Percentiles rank a stretch among this genome's conserved stretches.
These are phyloP conservation scores for Xanthia icteritia DNA, from an alignment of 2,888 invertebrate genomes.

Conservation along the genomic window DNA sequence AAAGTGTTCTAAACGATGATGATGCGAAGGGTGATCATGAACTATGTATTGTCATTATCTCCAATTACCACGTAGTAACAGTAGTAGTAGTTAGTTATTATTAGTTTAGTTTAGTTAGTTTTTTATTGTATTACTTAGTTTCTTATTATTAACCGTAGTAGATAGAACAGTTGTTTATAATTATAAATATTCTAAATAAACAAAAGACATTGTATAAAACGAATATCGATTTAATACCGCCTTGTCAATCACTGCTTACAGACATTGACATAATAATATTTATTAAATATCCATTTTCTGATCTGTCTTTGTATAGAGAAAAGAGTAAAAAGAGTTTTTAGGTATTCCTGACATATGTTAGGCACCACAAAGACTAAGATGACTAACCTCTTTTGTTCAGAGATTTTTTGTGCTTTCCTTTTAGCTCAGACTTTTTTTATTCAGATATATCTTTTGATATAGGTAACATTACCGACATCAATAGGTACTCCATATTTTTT, in stretches of 20 bases:
- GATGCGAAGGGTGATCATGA: background rate
- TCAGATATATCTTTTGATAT: slow-evolving; percentile 9
- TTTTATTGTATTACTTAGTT: too few species aligned
- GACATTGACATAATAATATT: background rate
- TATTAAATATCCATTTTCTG: background rate
- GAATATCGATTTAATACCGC: background rate
- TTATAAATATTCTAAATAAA: background rate
- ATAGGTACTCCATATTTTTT: background rate
- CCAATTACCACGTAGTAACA: background rate
- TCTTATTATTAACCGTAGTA: too few species aligned
- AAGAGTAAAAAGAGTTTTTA: slow-evolving; percentile 3
- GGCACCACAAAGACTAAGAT: slow-evolving; percentile 12
- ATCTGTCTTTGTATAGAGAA: background rate
- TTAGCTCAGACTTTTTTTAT: slow-evolving; percentile 13
- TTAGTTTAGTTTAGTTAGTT: too few species aligned
- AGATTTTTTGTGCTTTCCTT: background rate
- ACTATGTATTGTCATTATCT: too few species aligned
- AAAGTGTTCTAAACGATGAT: background rate
- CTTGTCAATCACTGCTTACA: background rate
- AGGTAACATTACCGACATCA: background rate
- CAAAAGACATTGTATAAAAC: background rate
- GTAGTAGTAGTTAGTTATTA: too few species aligned
- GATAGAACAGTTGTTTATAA: too few species aligned
- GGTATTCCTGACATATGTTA: background rate
- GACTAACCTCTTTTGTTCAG: slow-evolving; percentile 19